Percentiles rank a stretch among this genome's conserved stretches.
Evolutionary conservation across 2,113 vertebrate species (phyloP).

Genomic region (Pseudopipra pipra): DNA sequence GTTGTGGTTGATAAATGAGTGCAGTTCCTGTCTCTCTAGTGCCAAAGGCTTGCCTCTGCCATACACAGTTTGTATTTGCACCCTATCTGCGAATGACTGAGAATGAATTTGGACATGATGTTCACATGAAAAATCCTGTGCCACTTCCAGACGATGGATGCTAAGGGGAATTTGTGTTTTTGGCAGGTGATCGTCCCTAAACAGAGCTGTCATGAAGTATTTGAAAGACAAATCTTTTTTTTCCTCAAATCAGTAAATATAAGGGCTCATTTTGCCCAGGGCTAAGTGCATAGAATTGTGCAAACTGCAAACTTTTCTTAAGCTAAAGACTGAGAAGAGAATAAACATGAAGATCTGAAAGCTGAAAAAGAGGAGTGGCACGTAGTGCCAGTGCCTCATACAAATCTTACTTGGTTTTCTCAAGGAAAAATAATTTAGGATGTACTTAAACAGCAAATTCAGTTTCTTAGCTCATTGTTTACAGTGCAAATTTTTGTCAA

Average conservation of each 20-base stretch:
- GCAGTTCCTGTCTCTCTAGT: background rate
- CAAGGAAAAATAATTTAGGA: background rate
- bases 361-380: background rate
- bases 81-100: background rate
- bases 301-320: background rate
- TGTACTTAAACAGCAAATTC: background rate
- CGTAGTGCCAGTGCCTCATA: background rate
- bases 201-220: background rate
- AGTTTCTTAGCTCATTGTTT: background rate
- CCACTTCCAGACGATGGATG: background rate
- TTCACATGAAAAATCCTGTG: background rate
- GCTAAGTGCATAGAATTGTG: background rate
- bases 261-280: background rate
- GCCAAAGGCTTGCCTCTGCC: background rate
- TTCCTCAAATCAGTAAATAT: background rate
- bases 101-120: slow-evolving; percentile 7
- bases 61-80: background rate
- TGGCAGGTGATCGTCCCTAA: background rate
- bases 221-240: background rate
- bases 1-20: background rate
- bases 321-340: background rate
- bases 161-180: background rate
- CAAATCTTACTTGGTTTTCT: background rate
- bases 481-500: background rate
- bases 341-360: background rate